Evolutionary conservation across 2,113 vertebrate genomes (phyloP).

Genomic region (Melanocharis versteri): DNA sequence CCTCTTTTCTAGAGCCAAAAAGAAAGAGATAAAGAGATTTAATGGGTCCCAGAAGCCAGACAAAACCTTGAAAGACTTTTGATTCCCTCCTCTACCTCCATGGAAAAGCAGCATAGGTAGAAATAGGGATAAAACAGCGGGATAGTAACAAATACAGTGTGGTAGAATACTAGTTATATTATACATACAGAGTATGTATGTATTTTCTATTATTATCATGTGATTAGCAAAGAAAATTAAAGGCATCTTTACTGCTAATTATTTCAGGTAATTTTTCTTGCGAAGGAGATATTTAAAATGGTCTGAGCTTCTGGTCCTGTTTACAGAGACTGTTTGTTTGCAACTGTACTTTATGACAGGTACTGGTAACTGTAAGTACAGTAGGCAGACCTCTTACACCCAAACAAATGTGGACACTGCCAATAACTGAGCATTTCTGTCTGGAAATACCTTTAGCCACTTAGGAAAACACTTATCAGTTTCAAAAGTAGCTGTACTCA

Average conservation of each 20-base stretch:
- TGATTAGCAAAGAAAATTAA: background rate
- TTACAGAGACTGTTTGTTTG: background rate
- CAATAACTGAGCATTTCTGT: background rate
- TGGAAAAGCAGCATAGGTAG: background rate
- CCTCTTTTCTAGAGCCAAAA: background rate
- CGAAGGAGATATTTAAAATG: background rate
- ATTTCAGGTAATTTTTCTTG: background rate
- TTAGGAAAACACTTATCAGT: background rate
- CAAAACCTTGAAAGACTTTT: background rate
- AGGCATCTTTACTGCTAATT: background rate
- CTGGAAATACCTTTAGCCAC: background rate
- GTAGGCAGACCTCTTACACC: background rate
- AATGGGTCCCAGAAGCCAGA: background rate
- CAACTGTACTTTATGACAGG: fast-evolving
- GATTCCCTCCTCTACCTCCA: background rate
- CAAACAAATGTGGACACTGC: background rate
- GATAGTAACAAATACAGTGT: fast-evolving
- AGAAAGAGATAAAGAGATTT: background rate
- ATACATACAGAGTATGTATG: fast-evolving
- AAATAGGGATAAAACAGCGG: background rate
- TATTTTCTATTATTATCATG: background rate
- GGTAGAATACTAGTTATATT: background rate
- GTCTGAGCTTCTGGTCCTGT: background rate
- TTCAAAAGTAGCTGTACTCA: background rate
- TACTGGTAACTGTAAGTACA: background rate